Base-by-base conservation (phyloP, 2,113 vertebrate genomes). In the Pseudopipra pipra region DNA sequence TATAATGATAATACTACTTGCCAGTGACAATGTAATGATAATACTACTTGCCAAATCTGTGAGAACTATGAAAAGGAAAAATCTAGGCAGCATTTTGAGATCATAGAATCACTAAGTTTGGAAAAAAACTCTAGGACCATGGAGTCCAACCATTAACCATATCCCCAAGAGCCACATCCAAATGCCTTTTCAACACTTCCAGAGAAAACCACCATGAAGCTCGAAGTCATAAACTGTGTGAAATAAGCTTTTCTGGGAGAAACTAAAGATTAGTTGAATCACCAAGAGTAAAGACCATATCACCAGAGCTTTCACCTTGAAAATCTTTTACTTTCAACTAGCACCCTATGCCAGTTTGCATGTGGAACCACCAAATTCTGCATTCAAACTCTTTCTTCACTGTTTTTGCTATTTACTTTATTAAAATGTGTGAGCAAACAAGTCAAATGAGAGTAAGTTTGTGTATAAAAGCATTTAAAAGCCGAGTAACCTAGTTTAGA, bases 131-230 rank as follows among this genome's bases (percentile, higher is more conserved):
- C 55, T 7, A 23, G 39, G 39, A 15, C 12, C 55, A 51, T 33
- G 1, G 37, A 62, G 33, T n/a, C 33, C 46, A 62, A 6, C 22
- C 15, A 8, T 41, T 62, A 24, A 39, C 2, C 0, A 0, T 20
- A 24, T 20, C 10, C 65, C 55, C 23, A 54, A 20, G 56, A 70
- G 54, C 19, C 39, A 62, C 23, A 8, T 39, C 23, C 28, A 54
- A 54, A 30, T 20, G 28, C 56, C n/a, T 47, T 70, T 54, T 54
- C 37, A 61, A 23, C 9, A 23, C 22, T 22, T 52, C 56, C 67
- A 79, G 24, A 31, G 37, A 54, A 95, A 86, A 61, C 2, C 21
- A 22, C 22, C 27, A 6, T 39, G 19, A 68, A 65, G 65, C 4
- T 4, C 2, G 17, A 61, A 56, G n/a, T 71, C 12, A 41, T 22